Conservation (phyloP, 2,113 vertebrate genomes). For the Danionella cerebrum region DNA sequence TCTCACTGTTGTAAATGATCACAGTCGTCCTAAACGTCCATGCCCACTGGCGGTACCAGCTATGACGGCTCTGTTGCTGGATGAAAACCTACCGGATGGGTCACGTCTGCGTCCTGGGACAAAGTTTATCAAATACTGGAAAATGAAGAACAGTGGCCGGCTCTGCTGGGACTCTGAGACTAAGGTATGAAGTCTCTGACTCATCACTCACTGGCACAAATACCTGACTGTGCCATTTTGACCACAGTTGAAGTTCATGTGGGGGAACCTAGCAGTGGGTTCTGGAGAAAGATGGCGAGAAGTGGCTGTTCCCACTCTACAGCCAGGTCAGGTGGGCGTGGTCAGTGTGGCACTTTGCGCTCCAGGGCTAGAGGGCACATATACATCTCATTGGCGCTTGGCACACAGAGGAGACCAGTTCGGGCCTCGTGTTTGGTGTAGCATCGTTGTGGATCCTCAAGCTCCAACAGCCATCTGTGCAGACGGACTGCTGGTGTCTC, state of each 20-base stretch:
- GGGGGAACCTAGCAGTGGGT: slow-evolving; percentile 89
- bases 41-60: slow-evolving; percentile 77
- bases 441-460: slow-evolving; percentile 82
- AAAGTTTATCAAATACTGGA: slow-evolving; percentile 95
- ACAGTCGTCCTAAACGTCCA: slow-evolving; percentile 73
- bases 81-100: slow-evolving; percentile 93
- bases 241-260: slow-evolving; percentile 90
- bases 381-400: slow-evolving; percentile 95
- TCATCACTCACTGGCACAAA: background rate
- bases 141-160: slow-evolving; percentile 91
- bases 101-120: slow-evolving; percentile 82
- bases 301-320: slow-evolving; percentile 81
- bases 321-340: slow-evolving; percentile 84
- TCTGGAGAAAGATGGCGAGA: slow-evolving; percentile 79
- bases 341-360: slow-evolving; percentile 88
- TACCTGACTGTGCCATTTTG: background rate
- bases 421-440: slow-evolving; percentile 96
- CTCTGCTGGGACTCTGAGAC: slow-evolving; percentile 84
- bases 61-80: slow-evolving; percentile 85
- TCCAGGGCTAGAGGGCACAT: slow-evolving; percentile 82
- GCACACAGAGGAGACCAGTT: slow-evolving; percentile 90
- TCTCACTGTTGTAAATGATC: background rate
- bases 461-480: slow-evolving; percentile 59
- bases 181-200: slow-evolving; percentile 58
- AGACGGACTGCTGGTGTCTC: slow-evolving; percentile 53